Percentiles rank a stretch among this genome's conserved stretches.
Conservation (phyloP, 1,140 invertebrate species). For the Antheraea mylitta region DNA sequence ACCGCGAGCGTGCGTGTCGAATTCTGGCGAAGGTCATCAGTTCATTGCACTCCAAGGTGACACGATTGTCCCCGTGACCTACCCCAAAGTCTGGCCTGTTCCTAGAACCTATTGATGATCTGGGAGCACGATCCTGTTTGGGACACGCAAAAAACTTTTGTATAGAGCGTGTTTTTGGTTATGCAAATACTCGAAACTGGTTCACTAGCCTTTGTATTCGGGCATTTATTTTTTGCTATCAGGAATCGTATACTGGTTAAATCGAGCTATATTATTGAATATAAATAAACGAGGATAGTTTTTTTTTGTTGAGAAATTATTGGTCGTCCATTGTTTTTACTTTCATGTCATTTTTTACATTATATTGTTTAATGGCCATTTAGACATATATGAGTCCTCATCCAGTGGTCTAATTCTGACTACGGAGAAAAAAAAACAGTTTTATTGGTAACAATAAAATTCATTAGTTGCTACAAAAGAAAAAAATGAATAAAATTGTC, state of each 20-base stretch:
- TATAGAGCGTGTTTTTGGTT: constrained; percentile 19
- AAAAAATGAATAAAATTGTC: too few relatives aligned
- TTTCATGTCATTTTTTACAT: too few relatives aligned
- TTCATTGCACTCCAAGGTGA: constrained; percentile 62
- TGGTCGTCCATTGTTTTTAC: too few relatives aligned
- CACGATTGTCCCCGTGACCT: constrained; percentile 56
- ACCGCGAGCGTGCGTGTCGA: background rate
- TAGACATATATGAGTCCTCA: too few relatives aligned
- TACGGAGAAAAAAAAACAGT: too few relatives aligned
- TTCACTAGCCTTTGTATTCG: background rate
- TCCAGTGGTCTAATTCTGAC: too few relatives aligned
- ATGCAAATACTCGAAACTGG: background rate
- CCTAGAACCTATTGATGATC: constrained; percentile 49
- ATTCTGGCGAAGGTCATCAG: constrained; percentile 35
- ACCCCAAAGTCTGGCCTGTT: constrained; percentile 53
- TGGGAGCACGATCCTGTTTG: constrained; percentile 48
- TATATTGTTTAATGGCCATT: too few relatives aligned
- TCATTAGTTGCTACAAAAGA: too few relatives aligned
- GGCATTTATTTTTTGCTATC: background rate
- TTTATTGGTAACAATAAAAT: too few relatives aligned
- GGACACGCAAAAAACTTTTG: constrained; percentile 25
- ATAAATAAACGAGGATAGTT: background rate
- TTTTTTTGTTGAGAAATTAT: background rate
- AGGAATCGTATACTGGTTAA: background rate
- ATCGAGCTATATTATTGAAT: background rate